These are phyloP conservation scores for Siniperca obscura DNA, from an alignment of 2,797 vertebrate species.

Conservation along the genomic window DNA sequence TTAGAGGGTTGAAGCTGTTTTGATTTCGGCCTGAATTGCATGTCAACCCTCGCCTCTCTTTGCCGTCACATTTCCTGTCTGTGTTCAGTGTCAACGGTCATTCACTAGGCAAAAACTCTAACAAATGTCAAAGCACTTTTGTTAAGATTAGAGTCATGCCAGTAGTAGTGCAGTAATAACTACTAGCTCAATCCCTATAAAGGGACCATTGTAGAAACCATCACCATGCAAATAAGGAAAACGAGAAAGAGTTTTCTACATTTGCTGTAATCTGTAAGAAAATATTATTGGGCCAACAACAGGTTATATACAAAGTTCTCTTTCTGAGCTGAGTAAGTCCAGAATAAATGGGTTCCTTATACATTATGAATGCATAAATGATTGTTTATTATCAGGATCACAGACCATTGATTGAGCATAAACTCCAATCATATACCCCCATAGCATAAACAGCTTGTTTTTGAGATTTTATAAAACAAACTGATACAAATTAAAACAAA, in stretches of 20 bases:
- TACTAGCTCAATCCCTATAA: background rate
- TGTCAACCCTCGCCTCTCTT: background rate
- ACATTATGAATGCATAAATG: conserved; percentile 19
- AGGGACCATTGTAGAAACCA: background rate
- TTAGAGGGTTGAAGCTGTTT: background rate
- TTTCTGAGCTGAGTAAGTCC: background rate
- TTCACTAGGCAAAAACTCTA: background rate
- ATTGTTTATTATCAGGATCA: conserved; percentile 38
- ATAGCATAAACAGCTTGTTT: background rate
- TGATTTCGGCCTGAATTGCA: background rate
- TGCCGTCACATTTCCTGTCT: background rate
- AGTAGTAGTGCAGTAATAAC: background rate
- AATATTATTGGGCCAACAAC: background rate
- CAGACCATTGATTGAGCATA: background rate
- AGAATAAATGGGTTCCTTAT: conserved; percentile 16
- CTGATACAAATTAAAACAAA: conserved; percentile 33
- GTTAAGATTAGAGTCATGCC: background rate
- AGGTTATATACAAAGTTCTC: background rate
- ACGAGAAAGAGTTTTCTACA: background rate
- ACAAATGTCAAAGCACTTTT: conserved; percentile 5
- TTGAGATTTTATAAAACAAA: conserved; percentile 23
- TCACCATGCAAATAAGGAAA: background rate
- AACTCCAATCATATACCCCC: background rate
- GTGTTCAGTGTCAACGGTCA: background rate
- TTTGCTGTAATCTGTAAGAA: conserved; percentile 12